Conservation (phyloP, 2,113 vertebrate species). For the Pseudopodoces humilis region DNA sequence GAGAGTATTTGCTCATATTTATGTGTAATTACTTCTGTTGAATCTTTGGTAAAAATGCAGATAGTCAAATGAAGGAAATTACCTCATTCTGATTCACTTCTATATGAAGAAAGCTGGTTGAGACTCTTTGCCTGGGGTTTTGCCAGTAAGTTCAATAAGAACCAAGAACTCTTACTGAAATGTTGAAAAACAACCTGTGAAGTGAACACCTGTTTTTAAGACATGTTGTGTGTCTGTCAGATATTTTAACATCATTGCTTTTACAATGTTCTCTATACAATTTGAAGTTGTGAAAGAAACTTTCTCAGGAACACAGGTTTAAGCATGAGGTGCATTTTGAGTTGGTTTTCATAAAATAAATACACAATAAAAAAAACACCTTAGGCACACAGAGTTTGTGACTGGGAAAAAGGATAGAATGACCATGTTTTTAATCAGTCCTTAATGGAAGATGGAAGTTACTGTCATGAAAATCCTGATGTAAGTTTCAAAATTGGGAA, state of each 20-base stretch:
- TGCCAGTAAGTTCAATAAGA: background rate
- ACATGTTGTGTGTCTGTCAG: background rate
- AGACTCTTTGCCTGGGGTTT: background rate
- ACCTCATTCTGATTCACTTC: background rate
- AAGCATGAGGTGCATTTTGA: background rate
- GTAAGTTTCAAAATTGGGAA: background rate
- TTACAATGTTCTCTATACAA: background rate
- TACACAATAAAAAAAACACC: background rate
- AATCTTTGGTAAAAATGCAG: background rate
- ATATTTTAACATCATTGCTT: background rate
- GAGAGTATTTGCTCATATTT: background rate
- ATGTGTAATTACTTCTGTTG: background rate
- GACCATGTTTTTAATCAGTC: background rate
- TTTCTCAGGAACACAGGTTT: background rate
- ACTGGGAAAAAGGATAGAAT: background rate
- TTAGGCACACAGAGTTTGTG: background rate
- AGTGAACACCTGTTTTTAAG: background rate
- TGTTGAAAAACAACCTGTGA: background rate
- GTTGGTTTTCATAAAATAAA: background rate
- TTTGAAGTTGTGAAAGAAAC: background rate
- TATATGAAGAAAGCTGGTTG: background rate
- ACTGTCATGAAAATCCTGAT: background rate
- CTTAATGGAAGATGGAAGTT: background rate
- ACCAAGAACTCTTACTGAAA: background rate
- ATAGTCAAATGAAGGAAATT: background rate